A percentile compares a stretch with the other conserved stretches of the same genome.
Evolutionary conservation across 1,140 invertebrate genomes (phyloP).

Genomic region (Cyphomyrmex costatus): DNA sequence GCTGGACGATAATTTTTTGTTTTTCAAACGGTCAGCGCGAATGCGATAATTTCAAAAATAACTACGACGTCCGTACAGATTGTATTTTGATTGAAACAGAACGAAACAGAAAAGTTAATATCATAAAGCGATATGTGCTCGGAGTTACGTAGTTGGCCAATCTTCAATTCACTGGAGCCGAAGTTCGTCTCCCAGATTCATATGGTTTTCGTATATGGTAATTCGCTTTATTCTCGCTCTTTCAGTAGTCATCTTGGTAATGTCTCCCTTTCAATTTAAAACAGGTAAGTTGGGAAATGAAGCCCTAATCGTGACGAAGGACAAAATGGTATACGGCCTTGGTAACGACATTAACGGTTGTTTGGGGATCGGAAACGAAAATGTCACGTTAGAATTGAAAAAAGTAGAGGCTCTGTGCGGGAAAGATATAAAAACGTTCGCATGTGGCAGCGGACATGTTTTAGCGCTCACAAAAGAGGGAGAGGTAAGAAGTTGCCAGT

Average conservation of each 20-base stretch:
- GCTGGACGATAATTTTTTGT: too few relatives aligned
- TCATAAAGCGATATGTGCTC: conserved; percentile 72
- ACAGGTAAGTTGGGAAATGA: conserved; percentile 89
- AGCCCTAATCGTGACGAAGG: conserved; percentile 89
- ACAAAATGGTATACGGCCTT: conserved; percentile 89
- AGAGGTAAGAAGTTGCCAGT: conserved; percentile 82
- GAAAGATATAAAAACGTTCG: conserved; percentile 89
- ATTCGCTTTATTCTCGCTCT: conserved; percentile 8
- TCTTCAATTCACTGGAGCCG: conserved; percentile 88
- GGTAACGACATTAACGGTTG: conserved; percentile 89
- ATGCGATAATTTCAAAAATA: too few relatives aligned
- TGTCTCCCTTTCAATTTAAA: conserved; percentile 79
- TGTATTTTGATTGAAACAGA: too few relatives aligned
- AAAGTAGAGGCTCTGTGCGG: conserved; percentile 88
- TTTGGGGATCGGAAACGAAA: conserved; percentile 88
- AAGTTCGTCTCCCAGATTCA: conserved; percentile 87
- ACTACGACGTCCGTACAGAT: too few relatives aligned
- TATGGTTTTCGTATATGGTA: conserved; percentile 89
- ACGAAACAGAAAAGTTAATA: too few relatives aligned
- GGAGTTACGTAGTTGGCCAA: conserved; percentile 89
- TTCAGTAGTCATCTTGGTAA: too few relatives aligned
- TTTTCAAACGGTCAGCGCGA: too few relatives aligned
- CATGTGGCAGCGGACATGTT: conserved; percentile 89
- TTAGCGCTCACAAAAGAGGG: conserved; percentile 89
- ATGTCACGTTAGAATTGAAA: conserved; percentile 88